Evolutionary conservation across 2,888 invertebrate genomes (phyloP).

Genomic region (Phyllotreta striolata): DNA sequence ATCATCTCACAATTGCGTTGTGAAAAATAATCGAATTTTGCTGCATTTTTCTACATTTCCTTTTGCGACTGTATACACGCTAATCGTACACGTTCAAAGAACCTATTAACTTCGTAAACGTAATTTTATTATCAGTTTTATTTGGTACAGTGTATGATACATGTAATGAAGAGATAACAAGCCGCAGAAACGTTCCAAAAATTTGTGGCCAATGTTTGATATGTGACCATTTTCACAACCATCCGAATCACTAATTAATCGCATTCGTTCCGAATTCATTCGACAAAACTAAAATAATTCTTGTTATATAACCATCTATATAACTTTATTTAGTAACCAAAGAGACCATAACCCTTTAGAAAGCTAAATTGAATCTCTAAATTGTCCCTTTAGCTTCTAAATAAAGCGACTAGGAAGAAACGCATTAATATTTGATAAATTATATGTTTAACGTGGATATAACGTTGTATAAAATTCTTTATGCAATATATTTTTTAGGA

Average conservation of each 20-base stretch:
- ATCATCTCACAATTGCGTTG: no score
- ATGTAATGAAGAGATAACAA: constrained; percentile 56
- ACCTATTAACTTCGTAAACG: constrained; percentile 52
- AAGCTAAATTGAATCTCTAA: no score
- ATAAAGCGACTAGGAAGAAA: no score
- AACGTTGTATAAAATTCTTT: neutral
- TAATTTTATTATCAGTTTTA: constrained; percentile 55
- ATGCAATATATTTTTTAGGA: constrained; percentile 4
- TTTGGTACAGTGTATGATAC: constrained; percentile 61
- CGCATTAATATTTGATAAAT: no score
- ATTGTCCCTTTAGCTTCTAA: no score
- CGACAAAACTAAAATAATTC: constrained; percentile 30
- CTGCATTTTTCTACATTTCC: neutral
- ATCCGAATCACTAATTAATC: constrained; percentile 47
- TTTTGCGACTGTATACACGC: neutral
- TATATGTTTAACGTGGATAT: constrained; percentile 4
- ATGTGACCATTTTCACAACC: constrained; percentile 57
- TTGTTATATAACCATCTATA: constrained; percentile 16
- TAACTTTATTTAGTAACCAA: neutral
- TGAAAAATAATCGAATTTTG: no score
- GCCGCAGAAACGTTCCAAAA: constrained; percentile 49
- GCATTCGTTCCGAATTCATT: constrained; percentile 34
- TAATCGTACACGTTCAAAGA: neutral
- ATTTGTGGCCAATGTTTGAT: constrained; percentile 51
- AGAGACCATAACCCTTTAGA: neutral